phyloP scores from a whole-genome alignment of 1,140 invertebrate genomes.

The Ceratosolen fusciceps region DNA sequence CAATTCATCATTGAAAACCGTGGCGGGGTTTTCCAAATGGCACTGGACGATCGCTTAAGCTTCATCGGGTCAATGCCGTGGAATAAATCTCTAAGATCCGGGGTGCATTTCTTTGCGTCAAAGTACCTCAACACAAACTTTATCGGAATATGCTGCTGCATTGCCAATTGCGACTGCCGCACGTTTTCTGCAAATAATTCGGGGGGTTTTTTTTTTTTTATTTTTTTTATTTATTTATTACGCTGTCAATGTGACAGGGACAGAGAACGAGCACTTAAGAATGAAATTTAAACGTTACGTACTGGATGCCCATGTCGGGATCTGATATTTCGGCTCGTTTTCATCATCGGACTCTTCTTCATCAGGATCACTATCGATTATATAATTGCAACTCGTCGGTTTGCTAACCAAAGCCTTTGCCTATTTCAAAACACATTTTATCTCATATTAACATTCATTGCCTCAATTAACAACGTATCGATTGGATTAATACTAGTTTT shows the following conservation, averaged over 20 bases:
- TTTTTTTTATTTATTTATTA: no score
- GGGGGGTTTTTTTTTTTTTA: no score
- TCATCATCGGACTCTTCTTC: slow-evolving; percentile 75
- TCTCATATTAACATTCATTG: no score
- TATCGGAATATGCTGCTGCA: slow-evolving; percentile 63
- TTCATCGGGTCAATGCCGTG: slow-evolving; percentile 75
- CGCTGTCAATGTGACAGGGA: neutral
- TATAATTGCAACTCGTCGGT: slow-evolving; percentile 55
- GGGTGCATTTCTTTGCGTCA: slow-evolving; percentile 75
- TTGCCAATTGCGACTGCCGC: slow-evolving; percentile 58
- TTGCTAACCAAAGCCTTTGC: slow-evolving; percentile 44
- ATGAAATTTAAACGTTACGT: slow-evolving; percentile 47
- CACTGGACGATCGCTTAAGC: slow-evolving; percentile 80
- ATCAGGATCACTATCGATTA: slow-evolving; percentile 67
- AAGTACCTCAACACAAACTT: slow-evolving; percentile 74
- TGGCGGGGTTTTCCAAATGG: slow-evolving; percentile 79
- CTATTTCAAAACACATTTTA: slow-evolving; percentile 17
- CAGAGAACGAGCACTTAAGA: neutral
- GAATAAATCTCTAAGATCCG: slow-evolving; percentile 79
- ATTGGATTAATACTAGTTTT: no score
- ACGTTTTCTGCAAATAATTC: slow-evolving; percentile 61
- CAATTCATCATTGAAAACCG: slow-evolving; percentile 70
- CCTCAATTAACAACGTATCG: no score
- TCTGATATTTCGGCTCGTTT: slow-evolving; percentile 68
- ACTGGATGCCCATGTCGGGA: slow-evolving; percentile 73